phyloP scores from a whole-genome alignment of 1,140 invertebrate genomes.

The Saccostrea echinata region DNA sequence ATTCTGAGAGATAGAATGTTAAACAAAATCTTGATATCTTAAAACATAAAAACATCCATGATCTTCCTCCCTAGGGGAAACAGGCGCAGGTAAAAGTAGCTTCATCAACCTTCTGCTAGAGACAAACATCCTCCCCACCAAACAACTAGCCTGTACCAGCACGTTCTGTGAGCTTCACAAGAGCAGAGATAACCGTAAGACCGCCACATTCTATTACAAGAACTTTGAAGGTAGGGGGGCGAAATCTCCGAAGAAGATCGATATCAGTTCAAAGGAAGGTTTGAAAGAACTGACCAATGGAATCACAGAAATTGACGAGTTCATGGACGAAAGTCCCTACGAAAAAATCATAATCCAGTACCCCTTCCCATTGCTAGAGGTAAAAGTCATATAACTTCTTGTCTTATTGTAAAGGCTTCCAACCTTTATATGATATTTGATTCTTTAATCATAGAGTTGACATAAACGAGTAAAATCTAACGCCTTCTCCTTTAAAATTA shows the following conservation, averaged over 20 bases:
- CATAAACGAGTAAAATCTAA: no score
- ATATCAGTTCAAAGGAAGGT: constrained; percentile 19
- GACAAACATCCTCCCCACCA: constrained; percentile 65
- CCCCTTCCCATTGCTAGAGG: constrained; percentile 67
- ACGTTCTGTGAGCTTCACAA: constrained; percentile 70
- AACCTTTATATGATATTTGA: no score
- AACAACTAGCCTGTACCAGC: constrained; percentile 65
- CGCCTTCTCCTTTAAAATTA: no score
- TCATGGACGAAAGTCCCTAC: constrained; percentile 61
- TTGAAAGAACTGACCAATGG: constrained; percentile 24
- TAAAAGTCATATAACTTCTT: constrained; percentile 27
- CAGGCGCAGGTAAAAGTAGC: constrained; percentile 67
- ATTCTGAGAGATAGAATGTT: neutral
- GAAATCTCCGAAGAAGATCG: constrained; percentile 15
- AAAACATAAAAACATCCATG: no score
- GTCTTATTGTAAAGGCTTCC: no score
- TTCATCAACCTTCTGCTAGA: constrained; percentile 70
- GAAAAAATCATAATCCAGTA: constrained; percentile 68
- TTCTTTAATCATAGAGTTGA: no score
- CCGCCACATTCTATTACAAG: constrained; percentile 50
- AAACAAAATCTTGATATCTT: neutral
- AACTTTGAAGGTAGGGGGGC: neutral
- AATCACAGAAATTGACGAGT: constrained; percentile 51
- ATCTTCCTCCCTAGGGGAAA: constrained; percentile 62
- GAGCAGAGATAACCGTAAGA: constrained; percentile 47